These are phyloP conservation scores for Notoglanidium macrostoma DNA, from an alignment of 2,797 vertebrate genomes.

Conservation along the genomic window DNA sequence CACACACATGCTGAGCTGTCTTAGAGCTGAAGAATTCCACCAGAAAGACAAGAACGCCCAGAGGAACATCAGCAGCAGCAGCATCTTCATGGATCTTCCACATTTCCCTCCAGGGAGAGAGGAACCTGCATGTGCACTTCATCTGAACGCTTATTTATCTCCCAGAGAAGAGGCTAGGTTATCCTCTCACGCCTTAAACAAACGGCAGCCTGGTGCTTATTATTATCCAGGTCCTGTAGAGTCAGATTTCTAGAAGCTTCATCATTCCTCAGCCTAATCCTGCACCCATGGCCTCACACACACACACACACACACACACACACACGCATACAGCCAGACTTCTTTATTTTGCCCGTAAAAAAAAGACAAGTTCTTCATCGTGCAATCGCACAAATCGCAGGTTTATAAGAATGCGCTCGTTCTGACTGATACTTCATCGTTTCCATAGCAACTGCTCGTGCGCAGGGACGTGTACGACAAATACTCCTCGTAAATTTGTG, in stretches of 20 bases:
- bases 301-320: too few species aligned
- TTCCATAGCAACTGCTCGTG: neutral
- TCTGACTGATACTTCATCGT: neutral
- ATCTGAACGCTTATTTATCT: constrained; percentile 50
- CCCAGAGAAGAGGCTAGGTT: constrained; percentile 25
- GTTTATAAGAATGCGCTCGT: neutral
- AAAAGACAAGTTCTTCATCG: neutral
- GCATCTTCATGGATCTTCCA: constrained; percentile 33
- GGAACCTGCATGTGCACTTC: constrained; percentile 53
- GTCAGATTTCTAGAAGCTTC: neutral
- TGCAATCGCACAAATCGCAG: neutral
- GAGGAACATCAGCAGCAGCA: constrained; percentile 10
- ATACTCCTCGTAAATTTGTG: neutral
- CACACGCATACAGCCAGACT: too few species aligned
- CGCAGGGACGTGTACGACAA: neutral
- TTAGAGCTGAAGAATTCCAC: constrained; percentile 2
- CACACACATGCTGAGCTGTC: neutral
- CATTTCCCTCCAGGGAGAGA: constrained; percentile 33
- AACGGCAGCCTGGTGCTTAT: constrained; percentile 15
- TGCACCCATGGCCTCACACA: neutral
- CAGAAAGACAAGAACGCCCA: constrained; percentile 16
- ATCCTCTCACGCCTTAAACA: constrained; percentile 29
- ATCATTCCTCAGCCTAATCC: neutral
- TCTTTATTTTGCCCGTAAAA: neutral
- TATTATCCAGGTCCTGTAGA: neutral